phyloP scores from a whole-genome alignment of 2,888 invertebrate species.

The Lasioglossum pauxillum region DNA sequence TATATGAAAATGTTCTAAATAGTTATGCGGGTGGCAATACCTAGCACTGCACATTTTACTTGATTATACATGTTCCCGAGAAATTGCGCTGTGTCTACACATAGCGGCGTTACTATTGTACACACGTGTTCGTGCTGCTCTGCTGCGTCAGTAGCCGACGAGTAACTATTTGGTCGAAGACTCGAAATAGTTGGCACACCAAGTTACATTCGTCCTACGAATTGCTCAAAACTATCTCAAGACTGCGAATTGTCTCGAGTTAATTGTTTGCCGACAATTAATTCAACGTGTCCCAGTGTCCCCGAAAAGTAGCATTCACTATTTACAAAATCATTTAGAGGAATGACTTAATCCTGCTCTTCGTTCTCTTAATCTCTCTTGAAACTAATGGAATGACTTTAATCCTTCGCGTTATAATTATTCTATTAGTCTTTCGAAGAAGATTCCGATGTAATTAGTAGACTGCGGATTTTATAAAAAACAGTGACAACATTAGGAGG shows the following conservation, averaged over 20 bases:
- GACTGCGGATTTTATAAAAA: too few species aligned
- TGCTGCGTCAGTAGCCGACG: neutral
- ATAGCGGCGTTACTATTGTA: slow-evolving; percentile 2
- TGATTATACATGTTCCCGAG: slow-evolving; percentile 12
- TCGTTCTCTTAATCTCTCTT: too few species aligned
- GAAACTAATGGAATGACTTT: neutral
- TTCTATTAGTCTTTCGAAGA: neutral
- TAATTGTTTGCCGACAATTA: slow-evolving; percentile 7
- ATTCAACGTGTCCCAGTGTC: too few species aligned
- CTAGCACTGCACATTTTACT: neutral
- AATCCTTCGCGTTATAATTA: neutral
- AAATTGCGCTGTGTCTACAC: neutral
- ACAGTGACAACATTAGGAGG: too few species aligned
- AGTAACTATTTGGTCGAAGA: slow-evolving; percentile 15
- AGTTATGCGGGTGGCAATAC: neutral
- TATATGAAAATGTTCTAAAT: neutral
- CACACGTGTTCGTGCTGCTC: neutral
- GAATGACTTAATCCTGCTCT: neutral
- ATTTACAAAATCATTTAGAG: neutral
- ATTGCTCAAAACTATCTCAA: slow-evolving; percentile 17
- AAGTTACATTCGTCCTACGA: slow-evolving; percentile 16
- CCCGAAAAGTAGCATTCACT: neutral
- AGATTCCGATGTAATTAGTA: neutral
- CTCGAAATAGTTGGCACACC: slow-evolving; percentile 3
- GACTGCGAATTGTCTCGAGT: neutral